Percentiles rank a stretch among this genome's conserved stretches.
Conservation (phyloP, 1,140 invertebrate species). For the Neuroterus valhalla region DNA sequence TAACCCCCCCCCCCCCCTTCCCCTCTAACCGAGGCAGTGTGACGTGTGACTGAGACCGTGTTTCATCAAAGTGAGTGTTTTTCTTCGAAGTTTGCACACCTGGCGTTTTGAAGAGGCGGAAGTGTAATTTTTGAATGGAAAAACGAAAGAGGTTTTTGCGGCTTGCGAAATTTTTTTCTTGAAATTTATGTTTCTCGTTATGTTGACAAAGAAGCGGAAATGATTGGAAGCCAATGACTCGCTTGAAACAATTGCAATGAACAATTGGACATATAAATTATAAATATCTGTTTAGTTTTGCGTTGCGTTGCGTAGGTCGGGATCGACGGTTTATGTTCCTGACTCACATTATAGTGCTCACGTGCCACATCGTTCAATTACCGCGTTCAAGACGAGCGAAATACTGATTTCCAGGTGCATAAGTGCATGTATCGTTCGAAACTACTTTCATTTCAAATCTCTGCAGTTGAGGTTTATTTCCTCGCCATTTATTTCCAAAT, state of each 20-base stretch:
- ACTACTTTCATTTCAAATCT: too few relatives aligned
- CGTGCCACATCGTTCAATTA: constrained; percentile 22
- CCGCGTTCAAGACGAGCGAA: constrained; percentile 4
- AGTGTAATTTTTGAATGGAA: not conserved
- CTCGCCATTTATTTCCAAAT: too few relatives aligned
- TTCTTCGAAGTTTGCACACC: not conserved
- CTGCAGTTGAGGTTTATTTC: too few relatives aligned
- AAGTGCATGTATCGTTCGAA: too few relatives aligned
- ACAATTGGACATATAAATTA: constrained; percentile 23
- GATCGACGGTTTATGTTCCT: constrained; percentile 14
- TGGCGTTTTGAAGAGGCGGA: constrained; percentile 4
- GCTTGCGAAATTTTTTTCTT: not conserved
- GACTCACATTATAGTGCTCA: constrained; percentile 20
- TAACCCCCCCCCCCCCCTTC: too few relatives aligned
- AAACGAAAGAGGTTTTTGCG: constrained; percentile 12
- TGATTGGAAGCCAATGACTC: not conserved
- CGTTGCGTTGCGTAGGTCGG: constrained; percentile 9
- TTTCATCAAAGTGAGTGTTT: not conserved
- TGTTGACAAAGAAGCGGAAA: constrained; percentile 16
- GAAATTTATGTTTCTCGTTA: not conserved
- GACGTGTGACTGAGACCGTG: too few relatives aligned
- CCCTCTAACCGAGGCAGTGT: too few relatives aligned
- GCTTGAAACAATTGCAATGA: constrained; percentile 12
- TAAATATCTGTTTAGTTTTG: constrained; percentile 13
- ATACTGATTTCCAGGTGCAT: not conserved